A percentile compares a stretch with the other conserved stretches of the same genome.
Conservation (phyloP, 1,140 invertebrate species). For the Sinonovacula constricta region DNA sequence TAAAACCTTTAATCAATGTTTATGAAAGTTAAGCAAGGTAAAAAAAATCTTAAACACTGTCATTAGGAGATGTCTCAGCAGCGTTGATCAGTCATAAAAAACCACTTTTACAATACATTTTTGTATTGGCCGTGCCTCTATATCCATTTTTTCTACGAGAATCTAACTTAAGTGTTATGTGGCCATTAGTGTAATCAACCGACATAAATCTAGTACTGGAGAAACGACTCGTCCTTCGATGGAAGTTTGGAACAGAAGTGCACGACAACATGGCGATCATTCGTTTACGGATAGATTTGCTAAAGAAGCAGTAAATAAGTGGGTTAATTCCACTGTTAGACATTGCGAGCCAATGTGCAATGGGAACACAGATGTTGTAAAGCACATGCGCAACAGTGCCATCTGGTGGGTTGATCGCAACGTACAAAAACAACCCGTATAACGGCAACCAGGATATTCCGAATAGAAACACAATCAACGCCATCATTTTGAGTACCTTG, state of each 20-base stretch:
- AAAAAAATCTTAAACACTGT: too few species aligned
- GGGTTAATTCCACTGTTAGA: constrained; percentile 99
- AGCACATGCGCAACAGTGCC: neutral
- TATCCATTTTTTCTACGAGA: too few species aligned
- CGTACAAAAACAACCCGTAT: constrained; percentile 81
- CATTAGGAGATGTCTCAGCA: too few species aligned
- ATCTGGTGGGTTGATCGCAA: constrained; percentile 52
- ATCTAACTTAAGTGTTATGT: constrained; percentile 40
- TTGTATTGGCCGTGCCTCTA: too few species aligned
- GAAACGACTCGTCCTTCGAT: constrained; percentile 38
- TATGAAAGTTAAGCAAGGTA: too few species aligned
- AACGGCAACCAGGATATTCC: constrained; percentile 96
- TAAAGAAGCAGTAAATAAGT: constrained; percentile 98
- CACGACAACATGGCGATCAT: constrained; percentile 80
- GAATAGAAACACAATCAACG: constrained; percentile 96
- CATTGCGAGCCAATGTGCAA: constrained; percentile 97
- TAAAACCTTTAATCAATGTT: too few species aligned
- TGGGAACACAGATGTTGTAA: constrained; percentile 80
- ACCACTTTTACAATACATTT: too few species aligned
- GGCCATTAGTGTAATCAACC: constrained; percentile 57
- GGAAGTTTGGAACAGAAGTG: constrained; percentile 14
- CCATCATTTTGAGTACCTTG: constrained; percentile 95
- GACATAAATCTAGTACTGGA: constrained; percentile 59
- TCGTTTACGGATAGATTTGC: constrained; percentile 95
- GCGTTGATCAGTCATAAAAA: too few species aligned